Base-by-base conservation (phyloP, 2,888 invertebrate genomes). In the Xanthostigma xanthostigma region DNA sequence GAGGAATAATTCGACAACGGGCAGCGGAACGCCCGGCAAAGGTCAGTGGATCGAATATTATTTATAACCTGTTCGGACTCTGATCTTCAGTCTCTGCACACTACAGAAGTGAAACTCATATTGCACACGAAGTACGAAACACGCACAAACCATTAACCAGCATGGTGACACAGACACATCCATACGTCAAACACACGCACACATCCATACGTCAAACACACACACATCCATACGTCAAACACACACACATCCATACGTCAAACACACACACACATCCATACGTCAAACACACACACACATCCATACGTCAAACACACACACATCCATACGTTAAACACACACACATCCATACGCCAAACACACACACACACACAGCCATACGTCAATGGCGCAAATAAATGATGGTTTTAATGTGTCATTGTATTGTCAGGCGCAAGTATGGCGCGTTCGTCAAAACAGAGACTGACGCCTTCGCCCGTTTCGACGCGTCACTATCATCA, bases 391-490 rank as follows among this genome's bases (percentile, higher is more conserved):
- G n/a, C n/a, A n/a, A n/a, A n/a, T n/a, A n/a, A n/a, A n/a, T n/a
- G n/a, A n/a, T n/a, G n/a, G n/a, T n/a, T n/a, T n/a, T 3, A 42
- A 42, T 17, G 17, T 17, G 2, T 36, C 50, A 4, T 48, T n/a
- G 45, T 54, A 45, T 49, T 53, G 39, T 41, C 51, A 11, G 54
- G 54, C 3, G 53, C 57, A 6, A 48, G 50, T 3, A 52, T 49
- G 17, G 56, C 59, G 11, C 55, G 54, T 46, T 55, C 56, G 9
- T 54, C 52, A n/a, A 49, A 56, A 49, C 52, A 54, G 35, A 53
- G 54, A 39, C 49, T 55, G 45, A 57, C 58, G 37, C 59, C 59
- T 17, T 58, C 59, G 2, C 59, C 61, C 3, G 56, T 57, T 38
- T 50, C 49, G 27, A 44, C 46, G 4, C 27, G 27, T 27, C 27